Conservation (phyloP, 2,797 vertebrate genomes). For the Hippoglossus hippoglossus region DNA sequence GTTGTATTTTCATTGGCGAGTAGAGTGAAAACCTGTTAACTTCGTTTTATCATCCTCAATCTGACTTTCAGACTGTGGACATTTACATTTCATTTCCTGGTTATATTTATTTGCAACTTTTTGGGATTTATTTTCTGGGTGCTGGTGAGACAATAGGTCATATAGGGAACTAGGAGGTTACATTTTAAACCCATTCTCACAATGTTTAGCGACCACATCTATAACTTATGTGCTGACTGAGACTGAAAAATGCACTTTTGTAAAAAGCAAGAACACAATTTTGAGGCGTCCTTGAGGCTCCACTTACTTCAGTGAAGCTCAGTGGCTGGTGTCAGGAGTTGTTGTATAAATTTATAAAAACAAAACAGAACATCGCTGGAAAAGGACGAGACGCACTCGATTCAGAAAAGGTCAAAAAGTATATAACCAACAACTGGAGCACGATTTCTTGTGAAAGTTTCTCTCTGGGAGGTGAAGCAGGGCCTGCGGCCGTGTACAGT, state of each 20-base stretch:
- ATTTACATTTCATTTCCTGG: too few relatives aligned
- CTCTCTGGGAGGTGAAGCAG: constrained; percentile 31
- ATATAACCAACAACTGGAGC: constrained; percentile 34
- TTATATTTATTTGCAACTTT: too few relatives aligned
- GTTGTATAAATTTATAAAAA: constrained; percentile 19
- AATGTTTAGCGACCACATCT: too few relatives aligned
- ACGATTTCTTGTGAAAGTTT: constrained; percentile 29
- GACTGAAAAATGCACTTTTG: neutral
- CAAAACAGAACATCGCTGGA: neutral
- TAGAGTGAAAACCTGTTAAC: too few relatives aligned
- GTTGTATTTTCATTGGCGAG: too few relatives aligned
- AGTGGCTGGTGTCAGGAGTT: constrained; percentile 7
- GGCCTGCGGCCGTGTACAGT: constrained; percentile 22
- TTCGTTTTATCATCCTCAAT: too few relatives aligned
- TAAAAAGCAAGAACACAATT: neutral
- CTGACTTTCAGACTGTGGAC: too few relatives aligned
- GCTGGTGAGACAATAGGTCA: too few relatives aligned
- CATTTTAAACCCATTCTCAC: too few relatives aligned
- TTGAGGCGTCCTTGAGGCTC: constrained; percentile 1
- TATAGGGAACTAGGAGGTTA: too few relatives aligned
- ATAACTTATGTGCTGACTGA: neutral
- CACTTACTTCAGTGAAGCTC: neutral
- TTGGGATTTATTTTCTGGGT: too few relatives aligned
- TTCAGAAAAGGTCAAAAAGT: constrained; percentile 6
- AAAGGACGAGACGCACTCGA: constrained; percentile 15